Evolutionary conservation across 2,888 invertebrate genomes (phyloP).

Genomic region (Catocala sponsa): DNA sequence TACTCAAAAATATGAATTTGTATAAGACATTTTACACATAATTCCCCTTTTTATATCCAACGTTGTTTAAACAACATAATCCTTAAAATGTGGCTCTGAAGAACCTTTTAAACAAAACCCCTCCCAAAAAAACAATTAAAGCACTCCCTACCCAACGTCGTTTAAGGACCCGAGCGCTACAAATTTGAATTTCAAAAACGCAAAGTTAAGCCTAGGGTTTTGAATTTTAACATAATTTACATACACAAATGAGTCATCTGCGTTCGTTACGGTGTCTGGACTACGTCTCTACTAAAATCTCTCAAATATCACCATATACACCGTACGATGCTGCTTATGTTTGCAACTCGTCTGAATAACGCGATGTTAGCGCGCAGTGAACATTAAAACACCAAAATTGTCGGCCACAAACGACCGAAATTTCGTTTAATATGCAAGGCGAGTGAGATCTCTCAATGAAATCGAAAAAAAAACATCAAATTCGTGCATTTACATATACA

Average conservation of each 20-base stretch:
- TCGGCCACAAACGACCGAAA: constrained; percentile 42
- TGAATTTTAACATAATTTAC: constrained; percentile 70
- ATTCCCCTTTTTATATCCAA: constrained; percentile 21
- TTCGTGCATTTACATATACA: constrained; percentile 57
- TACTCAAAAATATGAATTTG: constrained; percentile 11
- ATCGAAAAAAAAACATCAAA: constrained; percentile 65
- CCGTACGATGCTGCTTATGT: constrained; percentile 19
- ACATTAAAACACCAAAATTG: constrained; percentile 31
- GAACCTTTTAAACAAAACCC: constrained; percentile 35
- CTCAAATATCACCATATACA: constrained; percentile 25
- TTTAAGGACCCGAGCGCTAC: constrained; percentile 54
- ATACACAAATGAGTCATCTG: constrained; percentile 74
- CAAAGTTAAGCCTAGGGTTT: constrained; percentile 62
- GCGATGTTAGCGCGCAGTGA: constrained; percentile 33
- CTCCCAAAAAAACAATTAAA: constrained; percentile 57
- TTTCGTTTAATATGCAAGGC: constrained; percentile 59
- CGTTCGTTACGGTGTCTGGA: constrained; percentile 62
- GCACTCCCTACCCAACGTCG: constrained; percentile 52
- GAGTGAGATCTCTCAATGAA: constrained; percentile 63
- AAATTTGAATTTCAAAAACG: constrained; percentile 64
- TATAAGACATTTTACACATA: constrained; percentile 17
- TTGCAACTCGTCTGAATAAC: constrained; percentile 17
- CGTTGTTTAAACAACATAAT: constrained; percentile 26
- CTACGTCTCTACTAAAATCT: constrained; percentile 25
- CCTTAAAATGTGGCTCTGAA: constrained; percentile 28